phyloP scores from a whole-genome alignment of 2,888 invertebrate species.

The Erpobdella octoculata region DNA sequence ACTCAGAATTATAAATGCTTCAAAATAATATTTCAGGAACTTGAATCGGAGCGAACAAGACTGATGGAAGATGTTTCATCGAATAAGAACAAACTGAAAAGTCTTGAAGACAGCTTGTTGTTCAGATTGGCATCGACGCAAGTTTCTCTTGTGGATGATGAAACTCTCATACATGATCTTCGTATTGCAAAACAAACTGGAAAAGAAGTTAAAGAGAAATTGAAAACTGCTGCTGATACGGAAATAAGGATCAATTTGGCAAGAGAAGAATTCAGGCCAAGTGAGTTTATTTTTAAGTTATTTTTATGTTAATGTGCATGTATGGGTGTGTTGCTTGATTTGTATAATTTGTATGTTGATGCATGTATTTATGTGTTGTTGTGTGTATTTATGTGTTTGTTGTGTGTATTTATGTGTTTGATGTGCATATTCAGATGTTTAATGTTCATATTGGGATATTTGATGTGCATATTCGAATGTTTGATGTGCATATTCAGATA shows the following conservation, averaged over 20 bases:
- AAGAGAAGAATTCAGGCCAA: constrained; percentile 83
- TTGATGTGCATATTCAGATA: too few relatives aligned
- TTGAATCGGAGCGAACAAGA: constrained; percentile 85
- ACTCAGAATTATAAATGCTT: too few relatives aligned
- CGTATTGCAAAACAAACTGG: constrained; percentile 56
- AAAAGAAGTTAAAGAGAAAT: constrained; percentile 86
- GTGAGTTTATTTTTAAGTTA: constrained; percentile 37
- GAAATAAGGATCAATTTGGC: constrained; percentile 87
- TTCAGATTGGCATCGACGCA: constrained; percentile 83
- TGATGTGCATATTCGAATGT: too few relatives aligned
- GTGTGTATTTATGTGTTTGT: too few relatives aligned
- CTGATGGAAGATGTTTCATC: constrained; percentile 90
- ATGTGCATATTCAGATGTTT: too few relatives aligned
- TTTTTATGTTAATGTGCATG: too few relatives aligned
- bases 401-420: too few relatives aligned
- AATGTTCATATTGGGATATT: too few relatives aligned
- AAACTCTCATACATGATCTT: constrained; percentile 69
- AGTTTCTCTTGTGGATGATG: constrained; percentile 89
- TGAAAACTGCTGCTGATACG: constrained; percentile 82
- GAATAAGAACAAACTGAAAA: constrained; percentile 90
- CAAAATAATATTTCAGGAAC: constrained; percentile 57
- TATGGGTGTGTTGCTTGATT: too few relatives aligned
- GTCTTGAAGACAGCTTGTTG: constrained; percentile 81
- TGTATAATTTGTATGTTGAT: too few relatives aligned
- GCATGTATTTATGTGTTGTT: too few relatives aligned